A percentile compares a stretch with the other conserved stretches of the same genome.
Evolutionary conservation across 2,888 invertebrate species (phyloP).

Genomic region (Amphipoea lucens): DNA sequence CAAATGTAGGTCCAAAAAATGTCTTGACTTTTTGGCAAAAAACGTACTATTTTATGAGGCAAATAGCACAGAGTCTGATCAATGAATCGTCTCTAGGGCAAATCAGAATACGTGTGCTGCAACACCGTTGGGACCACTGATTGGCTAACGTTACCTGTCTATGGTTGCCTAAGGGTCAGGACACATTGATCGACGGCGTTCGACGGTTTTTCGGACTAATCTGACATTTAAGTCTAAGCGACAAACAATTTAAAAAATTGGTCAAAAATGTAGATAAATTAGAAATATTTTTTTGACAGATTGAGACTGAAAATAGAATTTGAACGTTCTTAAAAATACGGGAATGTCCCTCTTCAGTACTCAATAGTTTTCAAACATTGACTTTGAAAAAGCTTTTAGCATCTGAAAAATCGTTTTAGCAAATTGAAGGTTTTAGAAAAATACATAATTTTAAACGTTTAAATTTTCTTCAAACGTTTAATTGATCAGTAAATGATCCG

Average conservation of each 20-base stretch:
- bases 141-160: constrained; percentile 5
- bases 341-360: too few relatives aligned
- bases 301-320: too few relatives aligned
- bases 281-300: too few relatives aligned
- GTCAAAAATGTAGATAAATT: too few relatives aligned
- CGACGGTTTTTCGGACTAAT: too few relatives aligned
- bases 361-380: not conserved
- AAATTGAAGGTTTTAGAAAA: not conserved
- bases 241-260: too few relatives aligned
- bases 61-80: not conserved
- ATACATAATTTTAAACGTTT: not conserved
- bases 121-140: not conserved
- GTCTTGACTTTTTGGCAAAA: not conserved
- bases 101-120: not conserved
- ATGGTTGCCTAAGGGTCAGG: not conserved
- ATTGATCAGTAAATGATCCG: constrained; percentile 6
- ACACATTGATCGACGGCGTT: too few relatives aligned
- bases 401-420: too few relatives aligned
- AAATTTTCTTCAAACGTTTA: not conserved
- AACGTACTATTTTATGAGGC: not conserved
- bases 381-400: not conserved
- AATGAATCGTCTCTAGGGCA: not conserved
- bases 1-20: not conserved
- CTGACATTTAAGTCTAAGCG: too few relatives aligned
- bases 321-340: too few relatives aligned